A percentile compares a stretch with the other conserved stretches of the same genome.
Conservation (phyloP, 2,113 vertebrate species). For the Xerus inauris region DNA sequence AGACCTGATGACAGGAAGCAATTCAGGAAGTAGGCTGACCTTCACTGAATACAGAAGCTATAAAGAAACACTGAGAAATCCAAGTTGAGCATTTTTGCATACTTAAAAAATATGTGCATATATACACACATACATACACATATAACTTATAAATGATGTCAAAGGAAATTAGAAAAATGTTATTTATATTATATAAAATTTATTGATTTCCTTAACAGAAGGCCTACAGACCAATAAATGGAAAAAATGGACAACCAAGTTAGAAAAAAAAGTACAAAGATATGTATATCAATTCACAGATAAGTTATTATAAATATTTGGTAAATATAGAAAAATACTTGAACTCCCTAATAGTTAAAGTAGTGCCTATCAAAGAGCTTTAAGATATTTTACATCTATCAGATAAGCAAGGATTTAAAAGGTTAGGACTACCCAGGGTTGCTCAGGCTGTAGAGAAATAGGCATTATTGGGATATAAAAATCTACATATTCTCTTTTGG, state of each 20-base stretch:
- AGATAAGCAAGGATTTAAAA: constrained; percentile 20
- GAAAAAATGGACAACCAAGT: not conserved
- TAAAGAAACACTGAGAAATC: not conserved
- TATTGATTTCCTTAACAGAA: not conserved
- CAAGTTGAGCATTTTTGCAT: not conserved
- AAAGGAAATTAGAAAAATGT: not conserved
- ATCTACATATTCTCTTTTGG: not conserved
- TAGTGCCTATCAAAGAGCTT: not conserved
- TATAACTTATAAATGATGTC: not conserved
- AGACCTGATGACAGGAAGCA: not conserved
- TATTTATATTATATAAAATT: not conserved
- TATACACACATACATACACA: too few species aligned
- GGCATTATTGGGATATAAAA: not conserved
- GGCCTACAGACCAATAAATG: not conserved
- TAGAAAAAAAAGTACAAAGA: not conserved
- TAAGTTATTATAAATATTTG: not conserved
- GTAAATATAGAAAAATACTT: not conserved
- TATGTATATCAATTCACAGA: not conserved
- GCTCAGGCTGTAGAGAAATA: not conserved
- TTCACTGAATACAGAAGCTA: not conserved
- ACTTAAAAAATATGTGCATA: not conserved
- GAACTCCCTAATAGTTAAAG: not conserved
- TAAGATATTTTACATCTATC: not conserved
- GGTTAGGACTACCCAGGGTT: not conserved
- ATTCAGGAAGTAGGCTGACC: not conserved